Base-by-base conservation (phyloP, 2,797 vertebrate species). In the Pangasius mekongensis region DNA sequence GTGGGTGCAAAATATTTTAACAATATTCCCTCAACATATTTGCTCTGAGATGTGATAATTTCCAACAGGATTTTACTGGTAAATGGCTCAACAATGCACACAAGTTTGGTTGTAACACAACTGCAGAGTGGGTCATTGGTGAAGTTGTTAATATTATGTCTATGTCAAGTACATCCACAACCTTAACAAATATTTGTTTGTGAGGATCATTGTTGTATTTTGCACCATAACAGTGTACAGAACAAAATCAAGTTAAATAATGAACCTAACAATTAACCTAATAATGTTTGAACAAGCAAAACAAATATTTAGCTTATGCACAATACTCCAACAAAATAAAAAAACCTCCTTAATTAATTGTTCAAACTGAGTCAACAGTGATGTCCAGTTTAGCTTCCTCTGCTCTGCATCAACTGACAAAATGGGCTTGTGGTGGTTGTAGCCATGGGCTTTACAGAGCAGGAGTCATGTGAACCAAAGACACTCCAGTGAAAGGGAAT, bases 381-480 rank as follows among this genome's bases (percentile, higher is more conserved):
- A 84, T 43, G 39, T 36, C 36, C 54, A 77, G 62, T 64, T 69
- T 3, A 58, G 49, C 20, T 33, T 24, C 18, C 24, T 11, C 24
- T 69, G 30, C 54, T 16, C 2, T 54, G 10, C 18, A 52, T 9
- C 43, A 33, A 77, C 58, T 77, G 30, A 82, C 16, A 83, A 49
- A 87, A 84, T 56, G 49, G 56, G 47, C 60, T 39, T 20, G 2
- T 66, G 60, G 83, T 89, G 39, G 62, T 86, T 88, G 20, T 9
- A 39, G 64, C 27, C 64, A 20, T 62, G 64, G n/a, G 84, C 67
- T 54, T 52, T 64, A 56, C 64, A 33, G 64, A 86, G 76, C 0
- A 11, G 13, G n/a, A 30, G 7, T 58, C 39, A 73, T 86, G 47
- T 67, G 49, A 66, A 86, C 16, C 56, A 43, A 81, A 88, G 36